phyloP scores from a whole-genome alignment of 2,797 vertebrate genomes.

The Pogonophryne albipinna region DNA sequence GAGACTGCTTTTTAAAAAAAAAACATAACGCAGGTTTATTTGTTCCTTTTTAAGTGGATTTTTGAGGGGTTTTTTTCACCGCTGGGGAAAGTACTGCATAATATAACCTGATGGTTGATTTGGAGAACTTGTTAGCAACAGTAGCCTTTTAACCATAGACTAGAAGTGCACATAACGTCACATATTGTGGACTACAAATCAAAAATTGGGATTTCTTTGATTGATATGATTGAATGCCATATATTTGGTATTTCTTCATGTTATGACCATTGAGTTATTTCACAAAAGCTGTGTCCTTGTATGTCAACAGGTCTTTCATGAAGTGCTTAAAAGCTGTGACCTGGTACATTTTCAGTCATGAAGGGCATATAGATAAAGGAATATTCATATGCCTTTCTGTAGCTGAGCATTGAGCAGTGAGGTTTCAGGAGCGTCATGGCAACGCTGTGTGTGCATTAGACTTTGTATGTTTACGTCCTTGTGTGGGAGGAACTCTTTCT shows the following conservation, averaged over 20 bases:
- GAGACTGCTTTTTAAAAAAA: neutral
- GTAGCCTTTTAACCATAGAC: too few species aligned
- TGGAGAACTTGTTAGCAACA: neutral
- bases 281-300: too few species aligned
- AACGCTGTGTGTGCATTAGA: neutral
- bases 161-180: too few species aligned
- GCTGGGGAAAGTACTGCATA: neutral
- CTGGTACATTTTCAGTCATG: neutral
- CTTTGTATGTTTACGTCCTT: neutral
- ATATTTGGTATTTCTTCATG: too few species aligned
- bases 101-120: neutral
- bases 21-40: too few species aligned
- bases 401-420: neutral
- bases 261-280: too few species aligned
- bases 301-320: too few species aligned
- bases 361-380: too few species aligned
- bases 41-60: neutral
- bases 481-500: neutral
- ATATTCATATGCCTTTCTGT: too few species aligned
- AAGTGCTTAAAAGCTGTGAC: neutral
- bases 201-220: too few species aligned
- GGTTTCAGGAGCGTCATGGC: constrained; percentile 13
- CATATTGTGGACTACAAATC: too few species aligned
- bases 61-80: neutral
- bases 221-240: too few species aligned